A percentile compares a stretch with the other conserved stretches of the same genome.
These are phyloP conservation scores for Eumaeus atala DNA, from an alignment of 1,140 invertebrate genomes.

Conservation along the genomic window DNA sequence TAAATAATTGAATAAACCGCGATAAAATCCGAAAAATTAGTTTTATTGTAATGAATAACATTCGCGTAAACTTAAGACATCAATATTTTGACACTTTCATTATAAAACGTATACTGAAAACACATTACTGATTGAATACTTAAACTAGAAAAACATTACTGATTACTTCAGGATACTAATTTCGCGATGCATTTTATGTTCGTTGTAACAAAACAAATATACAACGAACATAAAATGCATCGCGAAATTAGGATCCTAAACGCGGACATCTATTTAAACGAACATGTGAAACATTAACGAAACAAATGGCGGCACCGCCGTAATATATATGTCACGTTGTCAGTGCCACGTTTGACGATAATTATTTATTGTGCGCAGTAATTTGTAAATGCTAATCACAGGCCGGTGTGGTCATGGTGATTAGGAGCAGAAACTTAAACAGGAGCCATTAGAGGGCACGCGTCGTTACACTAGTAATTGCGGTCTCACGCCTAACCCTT, in stretches of 20 bases:
- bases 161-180: not conserved
- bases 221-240: no score
- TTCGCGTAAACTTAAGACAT: no score
- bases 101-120: no score
- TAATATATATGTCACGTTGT: conserved; percentile 11
- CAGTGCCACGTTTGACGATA: conserved; percentile 8
- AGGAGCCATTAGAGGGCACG: conserved; percentile 38
- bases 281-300: no score
- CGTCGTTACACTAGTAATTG: conserved; percentile 48
- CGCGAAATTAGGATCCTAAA: not conserved
- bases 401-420: conserved; percentile 18
- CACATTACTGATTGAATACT: no score
- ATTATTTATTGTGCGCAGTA: conserved; percentile 20
- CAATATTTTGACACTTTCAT: no score
- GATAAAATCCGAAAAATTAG: no score
- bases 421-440: conserved; percentile 19
- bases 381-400: conserved; percentile 28
- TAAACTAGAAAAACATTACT: no score
- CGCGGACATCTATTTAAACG: not conserved
- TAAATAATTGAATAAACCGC: no score
- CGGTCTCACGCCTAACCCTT: conserved; percentile 34
- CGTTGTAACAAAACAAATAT: no score
- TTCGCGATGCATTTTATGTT: no score
- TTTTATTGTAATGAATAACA: no score
- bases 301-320: not conserved